These are phyloP conservation scores for Hydrozoanthus gracilis DNA, from an alignment of 92 coral and sea anemone genomes.

Conservation along the genomic window DNA sequence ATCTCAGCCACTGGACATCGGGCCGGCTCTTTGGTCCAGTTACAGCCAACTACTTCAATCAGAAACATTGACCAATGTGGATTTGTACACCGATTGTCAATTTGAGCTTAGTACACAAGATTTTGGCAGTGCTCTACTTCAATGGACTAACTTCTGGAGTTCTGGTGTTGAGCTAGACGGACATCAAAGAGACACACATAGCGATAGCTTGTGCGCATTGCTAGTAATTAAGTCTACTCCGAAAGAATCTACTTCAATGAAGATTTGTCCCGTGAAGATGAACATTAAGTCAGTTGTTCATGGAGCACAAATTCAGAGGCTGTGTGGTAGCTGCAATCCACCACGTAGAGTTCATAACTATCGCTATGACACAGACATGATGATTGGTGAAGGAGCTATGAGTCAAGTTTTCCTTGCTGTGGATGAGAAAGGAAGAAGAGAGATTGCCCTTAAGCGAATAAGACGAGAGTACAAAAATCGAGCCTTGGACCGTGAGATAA, in stretches of 20 bases:
- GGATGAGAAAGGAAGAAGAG: constrained; percentile 68
- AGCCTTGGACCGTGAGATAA: constrained; percentile 56
- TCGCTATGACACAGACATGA: constrained; percentile 45
- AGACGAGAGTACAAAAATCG: constrained; percentile 37
- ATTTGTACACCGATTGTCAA: not conserved
- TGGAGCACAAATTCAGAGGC: not conserved
- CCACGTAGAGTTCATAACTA: constrained; percentile 40
- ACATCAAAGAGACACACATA: not conserved
- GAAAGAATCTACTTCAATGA: not conserved
- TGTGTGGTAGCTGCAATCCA: constrained; percentile 22
- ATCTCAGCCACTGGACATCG: not conserved
- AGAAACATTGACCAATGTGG: not conserved
- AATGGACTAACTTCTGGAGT: not conserved
- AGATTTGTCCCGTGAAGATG: constrained; percentile 27
- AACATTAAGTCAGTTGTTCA: constrained; percentile 23
- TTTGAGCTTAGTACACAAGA: constrained; percentile 12
- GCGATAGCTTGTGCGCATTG: not conserved
- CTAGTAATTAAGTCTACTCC: not conserved
- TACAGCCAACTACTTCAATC: not conserved
- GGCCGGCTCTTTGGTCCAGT: not conserved
- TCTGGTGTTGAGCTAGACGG: not conserved
- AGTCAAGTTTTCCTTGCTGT: constrained; percentile 57
- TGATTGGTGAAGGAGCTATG: constrained; percentile 68
- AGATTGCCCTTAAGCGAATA: constrained; percentile 65
- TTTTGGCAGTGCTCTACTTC: not conserved